Evolutionary conservation across 2,888 invertebrate species (phyloP), one percentile per base, ranked within the genome.

Genomic region (Himalopsyche tibetana): DNA sequence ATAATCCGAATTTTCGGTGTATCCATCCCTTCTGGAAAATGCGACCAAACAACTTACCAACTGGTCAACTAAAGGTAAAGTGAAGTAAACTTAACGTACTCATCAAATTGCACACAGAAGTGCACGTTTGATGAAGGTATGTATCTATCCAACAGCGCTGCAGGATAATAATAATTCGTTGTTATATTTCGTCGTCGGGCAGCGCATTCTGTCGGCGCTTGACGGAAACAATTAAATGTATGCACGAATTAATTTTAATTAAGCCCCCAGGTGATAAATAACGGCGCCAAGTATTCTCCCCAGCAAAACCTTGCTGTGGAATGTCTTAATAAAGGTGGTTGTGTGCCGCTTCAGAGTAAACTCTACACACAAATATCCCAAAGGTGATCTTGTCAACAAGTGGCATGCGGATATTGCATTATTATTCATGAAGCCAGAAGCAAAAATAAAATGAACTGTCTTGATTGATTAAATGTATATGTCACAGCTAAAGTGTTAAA

Each of bases 221-320:
- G 79, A 15, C 82, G 82, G 85, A 87, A 87, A 85, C 87, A 87
- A 87, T 84, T 86, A 86, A 86, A 87, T 80, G 86, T 84, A 86
- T 83, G 86, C 84, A 83, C 82, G 86, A 87, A 87, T 87, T 87
- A 87, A 87, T 87, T 87, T 87, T 86, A 87, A 86, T 86, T 86
- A 86, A 86, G 82, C 74, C 83, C 85, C 82, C 84, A 83, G 82
- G 85, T 85, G 85, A 85, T 82, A 82, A 80, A 85, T 82, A 85
- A 82, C 74, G 74, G 45, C 81, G 38, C 28, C 82, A 55, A 82
- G 85, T 84, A 80, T 80, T 81, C 81, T 81, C 55, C 56, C 40
- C 42, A 55, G 74, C 69, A 42, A 28, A 42, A 45, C 82, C 82
- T 51, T 19, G 38, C 55, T 38, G 55, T 19, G 85, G 85, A 85